phyloP scores from a whole-genome alignment of 2,888 invertebrate genomes.

The Campoplex nolae region DNA sequence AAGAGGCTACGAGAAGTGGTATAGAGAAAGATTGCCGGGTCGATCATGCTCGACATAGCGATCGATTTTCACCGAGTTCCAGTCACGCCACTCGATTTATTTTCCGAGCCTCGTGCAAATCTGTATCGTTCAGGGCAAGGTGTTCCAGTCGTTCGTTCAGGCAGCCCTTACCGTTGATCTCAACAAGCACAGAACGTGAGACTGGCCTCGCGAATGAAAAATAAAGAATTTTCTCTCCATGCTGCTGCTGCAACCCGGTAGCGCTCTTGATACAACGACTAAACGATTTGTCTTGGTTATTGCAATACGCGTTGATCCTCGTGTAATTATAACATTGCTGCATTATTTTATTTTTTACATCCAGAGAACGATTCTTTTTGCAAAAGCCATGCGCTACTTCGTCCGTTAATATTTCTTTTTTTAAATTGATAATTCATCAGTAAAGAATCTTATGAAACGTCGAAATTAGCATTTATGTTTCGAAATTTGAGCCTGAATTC shows the following conservation, averaged over 20 bases:
- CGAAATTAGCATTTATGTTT: too few relatives aligned
- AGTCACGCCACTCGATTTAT: conserved; percentile 68
- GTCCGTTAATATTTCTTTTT: too few relatives aligned
- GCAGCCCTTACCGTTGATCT: conserved; percentile 69
- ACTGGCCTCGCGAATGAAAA: conserved; percentile 40
- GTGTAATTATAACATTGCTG: conserved; percentile 69
- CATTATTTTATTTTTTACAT: conserved; percentile 29
- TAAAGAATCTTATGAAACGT: too few relatives aligned
- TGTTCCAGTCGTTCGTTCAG: conserved; percentile 69
- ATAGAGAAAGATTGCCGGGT: conserved; percentile 65
- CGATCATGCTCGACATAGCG: conserved; percentile 64
- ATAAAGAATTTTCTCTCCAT: conserved; percentile 7
- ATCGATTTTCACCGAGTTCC: conserved; percentile 67
- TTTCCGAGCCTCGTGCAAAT: conserved; percentile 63
- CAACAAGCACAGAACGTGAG: conserved; percentile 53
- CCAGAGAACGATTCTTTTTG: too few relatives aligned
- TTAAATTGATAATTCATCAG: too few relatives aligned
- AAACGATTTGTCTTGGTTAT: conserved; percentile 76
- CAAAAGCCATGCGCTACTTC: too few relatives aligned
- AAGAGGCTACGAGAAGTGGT: conserved; percentile 15
- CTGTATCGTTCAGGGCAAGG: conserved; percentile 68
- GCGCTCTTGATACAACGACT: conserved; percentile 73
- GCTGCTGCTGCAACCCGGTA: conserved; percentile 14
- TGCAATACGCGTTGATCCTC: conserved; percentile 67
- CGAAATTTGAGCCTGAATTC: too few relatives aligned